Conservation (phyloP, 2,113 vertebrate species). For the Cepphus grylle region DNA sequence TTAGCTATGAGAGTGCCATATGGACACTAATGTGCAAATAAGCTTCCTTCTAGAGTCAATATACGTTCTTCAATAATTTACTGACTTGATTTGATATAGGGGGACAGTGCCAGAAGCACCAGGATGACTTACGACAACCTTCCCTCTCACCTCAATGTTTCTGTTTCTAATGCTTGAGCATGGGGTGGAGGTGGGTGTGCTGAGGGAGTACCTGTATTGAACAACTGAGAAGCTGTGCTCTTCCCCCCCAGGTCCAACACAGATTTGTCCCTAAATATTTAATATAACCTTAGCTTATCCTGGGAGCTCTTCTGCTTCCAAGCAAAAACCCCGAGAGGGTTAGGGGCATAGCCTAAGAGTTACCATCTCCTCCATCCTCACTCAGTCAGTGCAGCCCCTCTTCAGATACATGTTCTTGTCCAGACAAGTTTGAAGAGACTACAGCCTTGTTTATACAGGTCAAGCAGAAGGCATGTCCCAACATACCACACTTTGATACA, state of each 20-base stretch:
- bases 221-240: not conserved
- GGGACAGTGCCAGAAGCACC: not conserved
- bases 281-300: not conserved
- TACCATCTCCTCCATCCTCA: not conserved
- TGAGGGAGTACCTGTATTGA: not conserved
- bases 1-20: not conserved
- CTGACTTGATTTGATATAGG: not conserved
- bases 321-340: not conserved
- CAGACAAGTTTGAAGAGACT: not conserved
- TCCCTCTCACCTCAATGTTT: not conserved
- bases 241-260: not conserved
- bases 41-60: not conserved
- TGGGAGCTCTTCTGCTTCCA: not conserved
- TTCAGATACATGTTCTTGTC: not conserved
- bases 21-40: not conserved
- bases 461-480: not conserved
- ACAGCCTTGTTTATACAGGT: not conserved
- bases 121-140: not conserved
- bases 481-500: not conserved
- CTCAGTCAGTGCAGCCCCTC: not conserved
- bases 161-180: not conserved
- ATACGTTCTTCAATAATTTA: not conserved
- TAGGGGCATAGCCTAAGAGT: not conserved
- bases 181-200: fast-evolving
- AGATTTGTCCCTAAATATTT: not conserved